Evolutionary conservation across 2,888 invertebrate genomes (phyloP).

Genomic region (Drosophila cyrtoloma): DNA sequence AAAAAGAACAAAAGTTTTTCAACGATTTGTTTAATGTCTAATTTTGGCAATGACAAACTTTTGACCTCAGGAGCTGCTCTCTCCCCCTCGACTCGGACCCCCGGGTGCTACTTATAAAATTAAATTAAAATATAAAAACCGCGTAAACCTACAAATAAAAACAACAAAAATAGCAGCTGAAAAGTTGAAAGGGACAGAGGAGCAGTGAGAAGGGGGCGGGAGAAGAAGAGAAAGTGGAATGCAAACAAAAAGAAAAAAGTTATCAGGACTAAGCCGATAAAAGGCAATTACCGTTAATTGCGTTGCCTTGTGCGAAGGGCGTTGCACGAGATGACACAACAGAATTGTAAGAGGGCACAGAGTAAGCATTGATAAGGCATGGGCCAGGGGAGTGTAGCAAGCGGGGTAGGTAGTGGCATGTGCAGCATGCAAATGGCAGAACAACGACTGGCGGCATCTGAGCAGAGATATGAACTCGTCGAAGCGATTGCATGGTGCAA

Average conservation of each 20-base stretch:
- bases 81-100: neutral
- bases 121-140: slow-evolving; percentile 80
- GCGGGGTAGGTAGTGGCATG: slow-evolving; percentile 39
- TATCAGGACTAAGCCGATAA: slow-evolving; percentile 81
- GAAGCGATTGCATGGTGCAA: slow-evolving; percentile 43
- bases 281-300: slow-evolving; percentile 82
- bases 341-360: slow-evolving; percentile 39
- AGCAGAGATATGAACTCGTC: slow-evolving; percentile 74
- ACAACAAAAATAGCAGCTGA: slow-evolving; percentile 39
- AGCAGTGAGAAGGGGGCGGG: neutral
- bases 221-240: slow-evolving; percentile 12
- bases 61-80: slow-evolving; percentile 35
- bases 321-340: slow-evolving; percentile 54
- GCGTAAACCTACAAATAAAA: slow-evolving; percentile 75
- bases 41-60: slow-evolving; percentile 68
- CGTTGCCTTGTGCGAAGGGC: slow-evolving; percentile 67
- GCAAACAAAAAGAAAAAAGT: slow-evolving; percentile 64
- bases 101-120: slow-evolving; percentile 67
- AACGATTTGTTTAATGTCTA: slow-evolving; percentile 70
- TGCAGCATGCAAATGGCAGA: slow-evolving; percentile 71
- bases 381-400: neutral
- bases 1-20: slow-evolving; percentile 50
- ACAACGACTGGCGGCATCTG: slow-evolving; percentile 25
- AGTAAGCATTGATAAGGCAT: slow-evolving; percentile 28
- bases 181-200: slow-evolving; percentile 11